Evolutionary conservation across 2,113 vertebrate species (phyloP).

Genomic region (Cyprinodon variegatus): DNA sequence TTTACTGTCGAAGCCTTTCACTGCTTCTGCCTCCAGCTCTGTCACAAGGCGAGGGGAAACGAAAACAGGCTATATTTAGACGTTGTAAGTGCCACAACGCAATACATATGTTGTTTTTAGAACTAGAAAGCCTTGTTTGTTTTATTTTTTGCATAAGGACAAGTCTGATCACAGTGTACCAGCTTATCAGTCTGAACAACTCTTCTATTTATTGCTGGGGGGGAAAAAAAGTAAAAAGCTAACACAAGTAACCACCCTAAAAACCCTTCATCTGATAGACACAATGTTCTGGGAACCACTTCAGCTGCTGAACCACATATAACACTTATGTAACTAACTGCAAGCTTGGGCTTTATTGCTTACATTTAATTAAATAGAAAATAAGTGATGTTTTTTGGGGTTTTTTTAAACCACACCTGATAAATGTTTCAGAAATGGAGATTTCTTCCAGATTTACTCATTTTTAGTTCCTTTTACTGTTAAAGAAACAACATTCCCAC

Average conservation of each 20-base stretch:
- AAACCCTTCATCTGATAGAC: conserved; percentile 20
- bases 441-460: too few species aligned
- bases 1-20: conserved; percentile 81
- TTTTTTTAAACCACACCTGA: too few species aligned
- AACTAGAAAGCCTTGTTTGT: neutral
- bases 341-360: neutral
- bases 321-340: conserved; percentile 7
- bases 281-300: conserved; percentile 24
- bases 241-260: conserved; percentile 9
- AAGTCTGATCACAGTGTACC: neutral
- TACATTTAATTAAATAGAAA: too few species aligned
- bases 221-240: conserved; percentile 4
- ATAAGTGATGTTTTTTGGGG: too few species aligned
- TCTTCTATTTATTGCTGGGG: conserved; percentile 5
- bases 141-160: neutral
- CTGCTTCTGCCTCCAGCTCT: conserved; percentile 84
- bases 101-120: neutral
- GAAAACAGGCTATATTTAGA: neutral
- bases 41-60: conserved; percentile 33
- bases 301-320: conserved; percentile 2
- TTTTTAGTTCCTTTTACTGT: too few species aligned
- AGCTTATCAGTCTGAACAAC: conserved; percentile 8
- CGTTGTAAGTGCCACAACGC: neutral
- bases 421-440: too few species aligned
- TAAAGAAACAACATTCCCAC: too few species aligned